A percentile compares a stretch with the other conserved stretches of the same genome.
Conservation (phyloP, 2,113 vertebrate species). For the Xenopus borealis region DNA sequence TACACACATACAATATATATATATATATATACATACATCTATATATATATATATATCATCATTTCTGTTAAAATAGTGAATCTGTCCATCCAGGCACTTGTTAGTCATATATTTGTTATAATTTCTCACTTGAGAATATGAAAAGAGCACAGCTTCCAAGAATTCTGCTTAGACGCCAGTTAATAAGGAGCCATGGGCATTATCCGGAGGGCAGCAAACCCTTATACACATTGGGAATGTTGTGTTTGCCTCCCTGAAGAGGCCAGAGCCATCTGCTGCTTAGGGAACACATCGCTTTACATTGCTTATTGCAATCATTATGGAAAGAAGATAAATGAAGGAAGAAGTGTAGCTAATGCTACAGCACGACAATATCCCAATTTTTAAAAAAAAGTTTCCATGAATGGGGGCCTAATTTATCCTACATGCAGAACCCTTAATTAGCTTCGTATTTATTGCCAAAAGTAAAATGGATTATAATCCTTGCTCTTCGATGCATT, state of each 20-base stretch:
- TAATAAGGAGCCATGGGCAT: slow-evolving; percentile 32
- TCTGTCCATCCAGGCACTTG: too few relatives aligned
- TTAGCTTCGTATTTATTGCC: neutral
- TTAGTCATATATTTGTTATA: too few relatives aligned
- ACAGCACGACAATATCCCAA: neutral
- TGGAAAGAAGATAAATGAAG: neutral
- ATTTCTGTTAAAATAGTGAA: too few relatives aligned
- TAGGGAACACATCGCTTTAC: neutral
- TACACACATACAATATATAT: too few relatives aligned
- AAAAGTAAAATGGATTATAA: too few relatives aligned
- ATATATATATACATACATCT: too few relatives aligned
- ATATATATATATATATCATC: too few relatives aligned
- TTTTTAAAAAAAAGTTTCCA: too few relatives aligned
- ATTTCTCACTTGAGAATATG: slow-evolving; percentile 12
- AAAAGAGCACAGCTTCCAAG: slow-evolving; percentile 9
- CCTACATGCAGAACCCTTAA: too few relatives aligned
- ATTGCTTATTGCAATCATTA: slow-evolving; percentile 20
- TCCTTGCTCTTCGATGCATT: too few relatives aligned
- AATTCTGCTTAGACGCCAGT: neutral
- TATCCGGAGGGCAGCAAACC: slow-evolving; percentile 13
- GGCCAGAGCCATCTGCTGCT: slow-evolving; percentile 9
- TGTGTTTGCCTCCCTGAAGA: slow-evolving; percentile 22
- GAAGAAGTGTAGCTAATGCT: slow-evolving; percentile 11
- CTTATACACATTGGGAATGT: slow-evolving; percentile 6
- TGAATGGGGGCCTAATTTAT: too few relatives aligned